Evolutionary conservation across 2,888 invertebrate species (phyloP).

Genomic region (Parthenolecanium corni): DNA sequence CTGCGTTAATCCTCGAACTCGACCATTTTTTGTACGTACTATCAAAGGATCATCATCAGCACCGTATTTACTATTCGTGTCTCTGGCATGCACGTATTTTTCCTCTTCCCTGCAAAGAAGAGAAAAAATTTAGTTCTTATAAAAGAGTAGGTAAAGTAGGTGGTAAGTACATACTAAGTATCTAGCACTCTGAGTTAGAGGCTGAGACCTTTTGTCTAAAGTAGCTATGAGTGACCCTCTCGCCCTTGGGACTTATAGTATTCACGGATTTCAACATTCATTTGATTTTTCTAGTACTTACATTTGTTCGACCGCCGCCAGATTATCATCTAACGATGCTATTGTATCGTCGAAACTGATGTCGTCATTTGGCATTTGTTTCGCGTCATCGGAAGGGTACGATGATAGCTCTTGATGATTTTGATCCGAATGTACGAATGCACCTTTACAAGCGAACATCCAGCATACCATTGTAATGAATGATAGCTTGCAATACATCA

Average conservation of each 20-base stretch:
- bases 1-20: slow-evolving; percentile 61
- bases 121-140: not conserved
- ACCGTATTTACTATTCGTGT: slow-evolving; percentile 11
- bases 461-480: slow-evolving; percentile 24
- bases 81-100: slow-evolving; percentile 9
- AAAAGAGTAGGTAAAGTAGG: not conserved
- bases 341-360: slow-evolving; percentile 1
- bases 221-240: too few species aligned
- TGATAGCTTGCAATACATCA: slow-evolving; percentile 23
- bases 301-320: slow-evolving; percentile 5
- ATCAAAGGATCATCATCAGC: slow-evolving; percentile 42
- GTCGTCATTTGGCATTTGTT: slow-evolving; percentile 2
- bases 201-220: too few species aligned
- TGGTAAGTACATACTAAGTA: not conserved
- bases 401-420: slow-evolving; percentile 7
- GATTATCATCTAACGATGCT: slow-evolving; percentile 1
- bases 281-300: not conserved
- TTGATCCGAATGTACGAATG: slow-evolving; percentile 7
- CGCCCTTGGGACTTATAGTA: too few species aligned
- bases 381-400: slow-evolving; percentile 9
- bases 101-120: not conserved
- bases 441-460: slow-evolving; percentile 23
- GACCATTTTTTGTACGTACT: slow-evolving; percentile 65
- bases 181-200: too few species aligned
- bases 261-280: too few species aligned